Evolutionary conservation across 2,888 invertebrate genomes (phyloP).

Genomic region (Dryadula phaetusa): DNA sequence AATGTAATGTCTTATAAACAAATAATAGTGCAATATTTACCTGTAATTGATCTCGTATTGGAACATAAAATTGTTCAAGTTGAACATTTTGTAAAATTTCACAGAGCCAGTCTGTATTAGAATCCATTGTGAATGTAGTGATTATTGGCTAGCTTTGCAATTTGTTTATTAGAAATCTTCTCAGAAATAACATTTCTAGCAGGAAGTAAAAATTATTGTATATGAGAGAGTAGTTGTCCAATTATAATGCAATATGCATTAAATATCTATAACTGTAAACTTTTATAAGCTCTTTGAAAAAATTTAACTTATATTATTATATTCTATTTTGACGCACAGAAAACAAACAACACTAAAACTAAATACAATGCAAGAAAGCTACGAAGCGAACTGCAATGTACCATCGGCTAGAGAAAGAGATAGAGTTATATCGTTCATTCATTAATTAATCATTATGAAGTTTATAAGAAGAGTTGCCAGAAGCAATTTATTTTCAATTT

Average conservation of each 20-base stretch:
- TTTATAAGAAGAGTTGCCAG: conserved; percentile 17
- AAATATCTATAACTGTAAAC: conserved; percentile 12
- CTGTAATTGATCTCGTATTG: conserved; percentile 96
- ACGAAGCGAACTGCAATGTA: conserved; percentile 28
- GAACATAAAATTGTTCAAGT: conserved; percentile 94
- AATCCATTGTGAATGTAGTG: conserved; percentile 62
- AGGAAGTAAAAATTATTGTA: conserved; percentile 67
- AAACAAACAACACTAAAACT: conserved; percentile 29
- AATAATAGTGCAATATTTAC: conserved; percentile 65
- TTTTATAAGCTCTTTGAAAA: neutral
- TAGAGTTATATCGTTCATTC: conserved; percentile 9
- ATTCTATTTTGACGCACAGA: conserved; percentile 24
- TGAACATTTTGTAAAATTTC: conserved; percentile 95
- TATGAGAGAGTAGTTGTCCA: conserved; percentile 28
- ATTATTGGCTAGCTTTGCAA: conserved; percentile 40
- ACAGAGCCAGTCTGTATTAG: conserved; percentile 90
- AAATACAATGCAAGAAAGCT: conserved; percentile 27
- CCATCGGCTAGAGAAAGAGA: conserved; percentile 22
- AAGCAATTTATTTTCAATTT: neutral
- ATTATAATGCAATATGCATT: conserved; percentile 32
- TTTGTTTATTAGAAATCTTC: conserved; percentile 51
- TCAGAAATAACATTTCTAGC: conserved; percentile 68
- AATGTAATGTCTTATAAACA: neutral
- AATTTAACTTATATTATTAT: conserved; percentile 18
- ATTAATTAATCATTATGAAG: conserved; percentile 31